Evolutionary conservation across 2,888 invertebrate species (phyloP).

Genomic region (Polyommatus icarus): DNA sequence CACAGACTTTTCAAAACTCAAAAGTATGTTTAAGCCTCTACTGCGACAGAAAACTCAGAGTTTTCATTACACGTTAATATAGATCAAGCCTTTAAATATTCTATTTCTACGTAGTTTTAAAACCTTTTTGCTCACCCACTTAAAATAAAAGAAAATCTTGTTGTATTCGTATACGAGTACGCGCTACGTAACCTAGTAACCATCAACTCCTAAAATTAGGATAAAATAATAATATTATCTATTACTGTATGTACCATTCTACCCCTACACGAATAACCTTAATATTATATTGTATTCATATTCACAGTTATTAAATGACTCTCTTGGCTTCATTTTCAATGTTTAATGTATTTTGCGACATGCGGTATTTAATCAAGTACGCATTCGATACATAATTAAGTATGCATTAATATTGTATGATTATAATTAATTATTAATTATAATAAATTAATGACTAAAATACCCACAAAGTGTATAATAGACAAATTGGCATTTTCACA

Average conservation of each 20-base stretch:
- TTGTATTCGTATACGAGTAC: too few relatives aligned
- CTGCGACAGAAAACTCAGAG: background rate
- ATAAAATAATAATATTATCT: background rate
- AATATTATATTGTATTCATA: background rate
- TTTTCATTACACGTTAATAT: background rate
- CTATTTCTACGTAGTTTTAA: background rate
- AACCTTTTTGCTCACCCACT: background rate
- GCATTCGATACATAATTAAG: background rate
- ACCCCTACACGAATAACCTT: background rate
- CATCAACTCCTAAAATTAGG: too few relatives aligned
- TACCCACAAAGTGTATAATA: background rate
- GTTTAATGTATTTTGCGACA: background rate
- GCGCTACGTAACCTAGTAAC: too few relatives aligned
- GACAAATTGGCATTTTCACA: background rate
- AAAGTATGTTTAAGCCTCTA: background rate
- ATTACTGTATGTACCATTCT: background rate
- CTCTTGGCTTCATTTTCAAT: background rate
- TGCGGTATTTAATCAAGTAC: background rate
- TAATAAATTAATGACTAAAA: background rate
- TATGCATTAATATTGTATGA: background rate
- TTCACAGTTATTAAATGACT: background rate
- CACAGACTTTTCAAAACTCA: background rate
- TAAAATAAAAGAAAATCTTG: background rate
- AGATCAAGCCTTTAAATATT: background rate
- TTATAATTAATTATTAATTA: constrained; percentile 9